Base-by-base conservation (phyloP, 2,797 vertebrate genomes). In the Percopsis omiscomaycus region DNA sequence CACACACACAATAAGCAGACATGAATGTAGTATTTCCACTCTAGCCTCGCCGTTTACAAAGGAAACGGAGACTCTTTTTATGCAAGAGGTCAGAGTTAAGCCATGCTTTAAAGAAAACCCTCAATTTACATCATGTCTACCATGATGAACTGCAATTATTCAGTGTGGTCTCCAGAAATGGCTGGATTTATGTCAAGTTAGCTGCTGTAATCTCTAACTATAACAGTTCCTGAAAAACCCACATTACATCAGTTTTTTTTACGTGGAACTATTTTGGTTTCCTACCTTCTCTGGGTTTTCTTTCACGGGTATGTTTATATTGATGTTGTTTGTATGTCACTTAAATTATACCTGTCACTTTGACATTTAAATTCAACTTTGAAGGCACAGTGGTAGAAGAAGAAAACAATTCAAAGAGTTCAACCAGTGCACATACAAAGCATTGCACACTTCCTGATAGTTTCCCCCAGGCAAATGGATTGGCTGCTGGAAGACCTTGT, bases 181-280 rank as follows among this genome's bases (percentile, higher is more conserved):
- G 67, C 68, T 66, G 56, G 70, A 61, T 62, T 74, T 42, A 5
- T 66, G 81, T 72, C 71, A 72, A 80, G 79, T 56, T 82, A 79
- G 73, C 73, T 68, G 62, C 72, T 49, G 79, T 61, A 74, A 75
- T 78, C 71, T 62, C 62, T 32, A 67, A 58, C 71, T 49, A 69
- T 42, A 55, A 77, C 66, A 55, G 75, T 53, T 76, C 68, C 62
- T 64, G 22, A 66, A 47, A 32, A 64, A 44, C n/a, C 3, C n/a
- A 37, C 64, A 78, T 89, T 81, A 86, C 80, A 84, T 86, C 83
- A 84, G 66, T 63, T 75, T 70, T 75, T 70, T 82, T 82, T 64
- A 80, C 63, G 72, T 56, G 46, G 53, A 52, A 75, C 72, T 73
- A 61, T 79, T 79, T 77, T 66, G 71, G 68, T 58, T 73, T 54